These are phyloP conservation scores for Catharus ustulatus DNA, from an alignment of 2,797 vertebrate species.

Conservation along the genomic window DNA sequence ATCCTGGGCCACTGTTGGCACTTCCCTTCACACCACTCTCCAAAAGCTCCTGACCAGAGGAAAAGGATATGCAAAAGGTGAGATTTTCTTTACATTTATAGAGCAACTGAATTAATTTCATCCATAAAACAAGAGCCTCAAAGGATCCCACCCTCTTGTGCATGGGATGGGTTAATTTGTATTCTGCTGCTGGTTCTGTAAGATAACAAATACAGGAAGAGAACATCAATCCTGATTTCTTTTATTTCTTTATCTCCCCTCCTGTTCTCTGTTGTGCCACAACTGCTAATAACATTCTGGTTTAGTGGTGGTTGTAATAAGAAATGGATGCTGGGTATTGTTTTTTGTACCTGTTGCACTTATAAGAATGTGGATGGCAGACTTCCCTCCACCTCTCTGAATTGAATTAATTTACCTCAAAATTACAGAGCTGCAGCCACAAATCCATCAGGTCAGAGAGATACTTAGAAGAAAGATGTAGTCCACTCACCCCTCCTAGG, in stretches of 20 bases:
- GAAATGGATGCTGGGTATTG: conserved; percentile 29
- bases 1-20: background rate
- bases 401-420: conserved; percentile 19
- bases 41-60: background rate
- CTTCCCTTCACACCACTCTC: background rate
- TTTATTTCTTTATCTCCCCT: conserved; percentile 50
- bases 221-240: conserved; percentile 61
- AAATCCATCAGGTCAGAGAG: conserved; percentile 30
- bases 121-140: background rate
- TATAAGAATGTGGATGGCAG: background rate
- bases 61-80: background rate
- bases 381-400: background rate
- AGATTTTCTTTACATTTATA: background rate
- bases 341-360: conserved; percentile 41
- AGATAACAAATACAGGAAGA: conserved; percentile 66
- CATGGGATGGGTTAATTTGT: conserved; percentile 41
- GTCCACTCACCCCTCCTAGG: background rate
- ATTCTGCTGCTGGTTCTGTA: conserved; percentile 51
- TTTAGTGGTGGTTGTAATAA: conserved; percentile 54
- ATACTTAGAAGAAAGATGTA: background rate
- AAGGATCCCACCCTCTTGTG: background rate
- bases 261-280: conserved; percentile 33
- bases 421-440: conserved; percentile 27
- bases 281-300: conserved; percentile 59
- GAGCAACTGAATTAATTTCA: background rate